Evolutionary conservation across 2,888 invertebrate species (phyloP).

Genomic region (Cotesia congregata): DNA sequence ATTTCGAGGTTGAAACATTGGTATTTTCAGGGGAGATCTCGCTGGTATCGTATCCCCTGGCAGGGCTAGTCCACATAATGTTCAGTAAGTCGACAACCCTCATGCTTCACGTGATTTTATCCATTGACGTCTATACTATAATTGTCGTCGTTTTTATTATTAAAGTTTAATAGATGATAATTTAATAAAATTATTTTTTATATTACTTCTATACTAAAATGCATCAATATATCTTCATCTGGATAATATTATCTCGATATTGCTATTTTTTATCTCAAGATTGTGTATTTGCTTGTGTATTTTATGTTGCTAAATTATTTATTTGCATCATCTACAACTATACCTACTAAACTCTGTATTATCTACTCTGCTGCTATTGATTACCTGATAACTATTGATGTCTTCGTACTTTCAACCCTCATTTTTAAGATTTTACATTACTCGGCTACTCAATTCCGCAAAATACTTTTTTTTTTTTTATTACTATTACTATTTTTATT

Average conservation of each 20-base stretch:
- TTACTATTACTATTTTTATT: background rate
- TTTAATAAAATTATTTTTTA: too few relatives aligned
- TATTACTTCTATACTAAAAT: background rate
- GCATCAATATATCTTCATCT: background rate
- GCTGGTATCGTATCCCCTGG: conserved; percentile 65
- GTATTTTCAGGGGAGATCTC: conserved; percentile 74
- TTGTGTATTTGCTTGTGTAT: background rate
- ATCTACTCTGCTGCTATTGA: background rate
- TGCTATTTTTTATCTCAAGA: background rate
- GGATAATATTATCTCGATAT: background rate
- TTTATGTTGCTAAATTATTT: background rate
- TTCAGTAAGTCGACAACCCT: conserved; percentile 64
- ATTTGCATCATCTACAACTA: background rate
- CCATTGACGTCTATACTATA: conserved; percentile 22
- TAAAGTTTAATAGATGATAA: background rate
- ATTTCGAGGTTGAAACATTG: conserved; percentile 51
- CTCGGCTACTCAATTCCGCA: conserved; percentile 27
- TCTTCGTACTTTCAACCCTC: conserved; percentile 9
- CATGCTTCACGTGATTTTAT: conserved; percentile 44
- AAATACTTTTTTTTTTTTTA: conserved; percentile 21
- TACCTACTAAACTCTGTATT: too few relatives aligned
- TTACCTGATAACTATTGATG: background rate
- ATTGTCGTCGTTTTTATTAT: background rate
- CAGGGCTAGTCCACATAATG: conserved; percentile 66
- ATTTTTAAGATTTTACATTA: background rate